Base-by-base conservation (phyloP, 1,140 invertebrate species). In the Choristoneura fumiferana region DNA sequence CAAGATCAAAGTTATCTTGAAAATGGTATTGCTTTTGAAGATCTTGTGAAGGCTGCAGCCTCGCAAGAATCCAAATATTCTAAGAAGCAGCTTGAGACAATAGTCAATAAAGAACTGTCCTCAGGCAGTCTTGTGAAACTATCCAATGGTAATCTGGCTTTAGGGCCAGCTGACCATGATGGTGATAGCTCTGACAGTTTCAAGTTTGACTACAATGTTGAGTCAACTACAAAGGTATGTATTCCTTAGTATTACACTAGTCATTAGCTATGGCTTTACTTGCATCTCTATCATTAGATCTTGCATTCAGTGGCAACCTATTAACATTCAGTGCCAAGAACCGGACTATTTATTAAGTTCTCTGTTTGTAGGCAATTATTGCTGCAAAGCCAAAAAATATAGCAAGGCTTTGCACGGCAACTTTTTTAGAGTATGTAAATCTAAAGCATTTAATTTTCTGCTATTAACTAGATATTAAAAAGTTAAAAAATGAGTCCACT, bases 1-100 rank as follows among this genome's bases (percentile, higher is more conserved):
- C 90, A 92, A 63, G 93, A 94, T 73, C 93, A 93, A 8, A 93
- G 93, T 82, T 95, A 93, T 67, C 84, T 94, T 18, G 92, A 94
- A 78, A 91, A 92, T 71, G 94, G 94, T 10, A 93, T 95, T 35
- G 93, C 93, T 6, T 91, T 91, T 43, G 83, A 86, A 37, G 92
- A 93, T 69, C 86, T 95, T 29, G 89, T 94, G 8, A 91, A 91
- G 67, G 92, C 92, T 45, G 90, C 95, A 36, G 78, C 92, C 34
- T 90, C 92, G 14, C 92, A 93, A 69, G 91, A 94, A 49, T 91
- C 92, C 36, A 90, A 91, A 53, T 94, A 93, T 57, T 91, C 92
- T 0, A 91, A 92, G 58, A 92, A 92, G 55, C 92, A 93, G 73
- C 85, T 95, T 8, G 91, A 92, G 62, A 90, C 91, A 54, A 92